Evolutionary conservation across 2,113 vertebrate species (phyloP), one percentile per base, ranked within the genome.

Genomic region (Peromyscus californicus): DNA sequence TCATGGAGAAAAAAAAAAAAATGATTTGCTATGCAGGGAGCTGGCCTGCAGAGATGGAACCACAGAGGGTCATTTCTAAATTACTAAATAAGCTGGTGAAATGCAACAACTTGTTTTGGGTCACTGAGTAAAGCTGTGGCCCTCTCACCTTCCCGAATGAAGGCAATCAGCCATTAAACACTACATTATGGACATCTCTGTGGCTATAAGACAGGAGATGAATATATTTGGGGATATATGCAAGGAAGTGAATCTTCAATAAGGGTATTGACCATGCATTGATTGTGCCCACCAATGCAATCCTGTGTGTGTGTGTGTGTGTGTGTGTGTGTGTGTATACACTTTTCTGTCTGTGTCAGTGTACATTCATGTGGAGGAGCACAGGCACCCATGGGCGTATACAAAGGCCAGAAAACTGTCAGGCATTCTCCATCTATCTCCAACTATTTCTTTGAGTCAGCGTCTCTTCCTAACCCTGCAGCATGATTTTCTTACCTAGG

Each of bases 11-110:
- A 61, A 95, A 48, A 95, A 48, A 89, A 54, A 24, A 67, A 13
- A 42, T 1, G 2, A 82, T 11, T 89, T 29, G 26, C 42, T 21
- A 12, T 54, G 39, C 48, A 33, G 63, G 13, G 75, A n/a, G 33
- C 59, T 92, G 51, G 7, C 80, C 84, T 90, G 42, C 39, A 75
- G 42, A 89, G 59, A 85, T 36, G 70, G 12, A 31, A 90, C 39
- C 59, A 7, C 24, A 61, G n/a, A 92, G 63, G 85, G 19, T 78
- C 72, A 91, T 45, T 92, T 93, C 70, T 85, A 94, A 97, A 96
- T 88, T 76, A 88, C 29, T 88, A 88, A 96, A 95, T 95, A 90
- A 93, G 42, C 79, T 87, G 29, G 79, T 92, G 63, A 95, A 75
- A 89, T 72, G 10, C 83, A 59, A 61, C 88, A 84, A 94, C 2